A percentile compares a stretch with the other conserved stretches of the same genome.
Evolutionary conservation across 2,888 invertebrate species (phyloP).

Genomic region (Xestia c-nigrum): DNA sequence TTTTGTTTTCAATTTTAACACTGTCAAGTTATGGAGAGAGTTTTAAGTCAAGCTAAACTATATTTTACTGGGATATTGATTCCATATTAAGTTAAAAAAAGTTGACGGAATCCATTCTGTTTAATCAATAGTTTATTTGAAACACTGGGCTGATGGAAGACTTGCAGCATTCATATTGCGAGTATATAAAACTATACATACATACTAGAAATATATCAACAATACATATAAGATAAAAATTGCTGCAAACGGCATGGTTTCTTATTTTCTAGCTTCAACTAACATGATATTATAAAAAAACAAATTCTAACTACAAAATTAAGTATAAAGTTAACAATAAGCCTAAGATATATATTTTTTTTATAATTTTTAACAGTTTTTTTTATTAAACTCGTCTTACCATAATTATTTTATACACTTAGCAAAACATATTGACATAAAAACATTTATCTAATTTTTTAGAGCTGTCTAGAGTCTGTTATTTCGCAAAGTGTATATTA

Average conservation of each 20-base stretch:
- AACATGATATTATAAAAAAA: constrained; percentile 53
- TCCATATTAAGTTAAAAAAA: background rate
- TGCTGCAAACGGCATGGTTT: constrained; percentile 11
- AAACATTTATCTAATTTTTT: background rate
- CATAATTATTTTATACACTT: constrained; percentile 31
- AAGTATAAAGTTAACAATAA: constrained; percentile 44
- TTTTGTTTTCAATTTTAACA: background rate
- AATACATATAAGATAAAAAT: background rate
- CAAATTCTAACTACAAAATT: constrained; percentile 42
- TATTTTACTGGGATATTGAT: constrained; percentile 27
- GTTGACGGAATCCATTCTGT: background rate
- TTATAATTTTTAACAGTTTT: background rate
- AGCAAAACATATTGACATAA: constrained; percentile 10
- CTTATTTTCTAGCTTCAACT: constrained; percentile 49
- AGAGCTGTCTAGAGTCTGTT: background rate
- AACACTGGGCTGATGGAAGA: background rate
- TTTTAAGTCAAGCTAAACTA: background rate
- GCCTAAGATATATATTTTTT: constrained; percentile 11
- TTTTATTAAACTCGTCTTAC: constrained; percentile 25
- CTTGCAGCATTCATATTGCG: background rate
- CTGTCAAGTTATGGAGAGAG: background rate
- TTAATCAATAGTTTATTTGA: background rate
- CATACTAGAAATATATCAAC: constrained; percentile 2
- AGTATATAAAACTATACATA: constrained; percentile 17
- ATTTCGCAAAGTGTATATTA: constrained; percentile 14